Percentiles rank a stretch among this genome's conserved stretches.
Evolutionary conservation across 2,797 vertebrate genomes (phyloP).

Genomic region (Leontocebus nigricollis): DNA sequence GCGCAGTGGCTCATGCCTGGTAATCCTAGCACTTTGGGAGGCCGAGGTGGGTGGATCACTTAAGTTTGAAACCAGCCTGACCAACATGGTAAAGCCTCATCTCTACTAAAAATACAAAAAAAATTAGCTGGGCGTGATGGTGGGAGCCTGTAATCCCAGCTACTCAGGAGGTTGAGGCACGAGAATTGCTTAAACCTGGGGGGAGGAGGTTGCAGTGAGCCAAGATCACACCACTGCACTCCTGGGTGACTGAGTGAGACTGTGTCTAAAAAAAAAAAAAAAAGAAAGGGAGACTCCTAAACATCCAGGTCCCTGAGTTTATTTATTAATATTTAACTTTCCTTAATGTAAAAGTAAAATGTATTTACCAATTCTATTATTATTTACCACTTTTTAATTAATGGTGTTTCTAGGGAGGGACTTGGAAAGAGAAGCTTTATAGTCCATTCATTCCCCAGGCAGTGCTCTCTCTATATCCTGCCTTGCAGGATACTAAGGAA

Average conservation of each 20-base stretch:
- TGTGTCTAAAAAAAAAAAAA: neutral
- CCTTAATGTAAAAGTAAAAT: neutral
- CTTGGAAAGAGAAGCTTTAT: neutral
- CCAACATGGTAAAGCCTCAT: neutral
- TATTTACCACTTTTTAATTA: constrained; percentile 23
- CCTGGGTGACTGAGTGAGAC: neutral
- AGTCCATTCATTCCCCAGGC: fast-evolving
- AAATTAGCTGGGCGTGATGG: neutral
- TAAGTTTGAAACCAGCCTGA: neutral
- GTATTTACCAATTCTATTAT: neutral
- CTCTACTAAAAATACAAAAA: neutral
- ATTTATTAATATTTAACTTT: constrained; percentile 50
- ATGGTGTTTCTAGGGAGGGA: neutral
- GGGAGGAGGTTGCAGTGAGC: neutral
- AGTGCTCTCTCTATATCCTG: fast-evolving
- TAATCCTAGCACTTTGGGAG: neutral
- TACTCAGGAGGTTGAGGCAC: neutral
- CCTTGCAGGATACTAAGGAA: neutral
- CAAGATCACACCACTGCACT: neutral
- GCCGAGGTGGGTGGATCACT: neutral
- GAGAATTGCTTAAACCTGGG: neutral
- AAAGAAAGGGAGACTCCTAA: constrained; percentile 14
- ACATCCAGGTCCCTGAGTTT: constrained; percentile 13
- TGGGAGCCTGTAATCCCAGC: neutral
- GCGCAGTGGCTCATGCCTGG: neutral